Evolutionary conservation across 2,888 invertebrate species (phyloP), one percentile per base, ranked within the genome.

Genomic region (Phragmatobia fuliginosa): DNA sequence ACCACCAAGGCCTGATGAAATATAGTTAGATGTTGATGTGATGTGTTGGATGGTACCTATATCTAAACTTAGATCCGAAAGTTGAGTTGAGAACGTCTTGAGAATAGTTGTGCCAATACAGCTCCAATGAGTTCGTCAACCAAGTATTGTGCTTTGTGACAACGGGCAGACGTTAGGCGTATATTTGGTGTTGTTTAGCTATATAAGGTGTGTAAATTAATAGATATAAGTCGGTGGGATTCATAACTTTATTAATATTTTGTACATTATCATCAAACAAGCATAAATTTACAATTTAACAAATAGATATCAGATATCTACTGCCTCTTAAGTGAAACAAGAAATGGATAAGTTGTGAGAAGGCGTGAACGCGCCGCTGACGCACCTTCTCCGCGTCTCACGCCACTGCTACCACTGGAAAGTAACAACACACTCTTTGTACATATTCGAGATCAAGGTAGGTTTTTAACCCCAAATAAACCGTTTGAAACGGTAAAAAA

Each of bases 181-280:
- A 33, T 7, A 33, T 52, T 56, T 28, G 14, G 28, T 56, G 28
- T 56, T 4, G 11, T 56, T 56, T 56, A 56, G 16, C 16, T 14
- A 28, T 16, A 14, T 3, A 16, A 5, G 10, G 5, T 28, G 16
- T 28, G 11, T 56, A 36, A 33, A 64, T 36, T 10, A 25, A 65
- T 5, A 41, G 38, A 4, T n/a, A 28, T 1, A 25, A 56, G 25
- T 64, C 18, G 45, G 32, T 68, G 77, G 75, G 73, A 75, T 75
- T 75, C 62, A 71, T 83, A 81, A 77, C 71, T 84, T 84, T 83
- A 83, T 81, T 78, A 68, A 76, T 85, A 81, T 78, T 85, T 82
- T 85, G 82, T 83, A 85, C 85, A 84, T 81, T 78, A 78, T 77
- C 75, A 71, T 82, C 78, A 73, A 80, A 81, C 78, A 82, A 83